A percentile compares a stretch with the other conserved stretches of the same genome.
Evolutionary conservation across 2,888 invertebrate species (phyloP).

Genomic region (Girardia tigrina): DNA sequence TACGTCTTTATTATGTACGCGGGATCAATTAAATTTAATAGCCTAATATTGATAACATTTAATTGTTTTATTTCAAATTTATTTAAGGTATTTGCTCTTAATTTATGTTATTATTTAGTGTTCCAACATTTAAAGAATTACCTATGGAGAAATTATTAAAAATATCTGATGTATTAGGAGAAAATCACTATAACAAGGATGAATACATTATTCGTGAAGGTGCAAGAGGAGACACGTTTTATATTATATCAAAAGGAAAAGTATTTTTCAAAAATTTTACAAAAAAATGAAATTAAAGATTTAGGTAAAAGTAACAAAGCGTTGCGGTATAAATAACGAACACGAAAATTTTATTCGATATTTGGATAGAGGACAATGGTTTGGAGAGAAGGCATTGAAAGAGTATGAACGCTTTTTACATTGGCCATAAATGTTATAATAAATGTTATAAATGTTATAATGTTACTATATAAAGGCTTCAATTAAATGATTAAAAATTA

Average conservation of each 20-base stretch:
- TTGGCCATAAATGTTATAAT: no score
- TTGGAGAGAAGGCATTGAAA: slow-evolving; percentile 72
- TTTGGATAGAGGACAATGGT: slow-evolving; percentile 81
- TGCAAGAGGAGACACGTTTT: slow-evolving; percentile 87
- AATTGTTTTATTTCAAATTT: no score
- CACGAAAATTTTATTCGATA: slow-evolving; percentile 73
- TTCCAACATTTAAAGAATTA: slow-evolving; percentile 84
- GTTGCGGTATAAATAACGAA: slow-evolving; percentile 57
- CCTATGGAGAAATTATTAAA: slow-evolving; percentile 84
- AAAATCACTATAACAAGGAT: slow-evolving; percentile 76
- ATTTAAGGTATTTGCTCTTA: no score
- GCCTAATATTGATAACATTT: no score
- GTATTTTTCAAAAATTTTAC: slow-evolving; percentile 45
- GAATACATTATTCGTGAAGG: slow-evolving; percentile 91
- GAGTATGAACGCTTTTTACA: no score
- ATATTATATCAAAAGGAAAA: slow-evolving; percentile 84
- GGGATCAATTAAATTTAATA: no score
- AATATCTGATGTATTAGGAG: slow-evolving; percentile 85
- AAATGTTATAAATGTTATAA: no score
- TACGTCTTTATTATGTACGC: no score
- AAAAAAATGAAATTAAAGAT: slow-evolving; percentile 21
- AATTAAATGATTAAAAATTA: no score
- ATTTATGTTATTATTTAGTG: slow-evolving; percentile 55
- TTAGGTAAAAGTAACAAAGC: slow-evolving; percentile 72
- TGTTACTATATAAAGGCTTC: no score